Evolutionary conservation across 2,113 vertebrate genomes (phyloP).

Genomic region (Anguilla japonica): DNA sequence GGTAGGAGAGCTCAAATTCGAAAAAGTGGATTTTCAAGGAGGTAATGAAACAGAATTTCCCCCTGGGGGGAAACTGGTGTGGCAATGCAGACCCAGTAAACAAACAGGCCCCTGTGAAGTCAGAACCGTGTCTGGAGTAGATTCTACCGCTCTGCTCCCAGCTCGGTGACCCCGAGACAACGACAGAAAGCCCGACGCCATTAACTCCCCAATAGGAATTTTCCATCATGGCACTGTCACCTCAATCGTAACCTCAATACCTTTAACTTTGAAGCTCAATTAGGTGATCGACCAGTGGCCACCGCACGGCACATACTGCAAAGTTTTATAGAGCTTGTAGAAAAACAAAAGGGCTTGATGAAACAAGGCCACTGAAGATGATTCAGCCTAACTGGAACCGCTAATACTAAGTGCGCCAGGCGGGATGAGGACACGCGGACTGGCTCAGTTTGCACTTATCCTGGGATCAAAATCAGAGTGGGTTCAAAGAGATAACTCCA

Average conservation of each 20-base stretch:
- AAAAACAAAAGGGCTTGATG: not conserved
- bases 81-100: not conserved
- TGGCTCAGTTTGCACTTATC: not conserved
- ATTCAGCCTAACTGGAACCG: not conserved
- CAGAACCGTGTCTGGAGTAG: not conserved
- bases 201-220: constrained; percentile 16
- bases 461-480: not conserved
- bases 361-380: not conserved
- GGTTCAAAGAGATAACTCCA: not conserved
- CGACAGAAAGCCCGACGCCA: not conserved
- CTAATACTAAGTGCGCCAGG: not conserved
- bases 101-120: not conserved
- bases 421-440: not conserved
- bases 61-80: not conserved
- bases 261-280: constrained; percentile 11
- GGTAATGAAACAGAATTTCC: not conserved
- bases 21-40: not conserved
- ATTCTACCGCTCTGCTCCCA: not conserved
- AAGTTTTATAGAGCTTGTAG: not conserved
- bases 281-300: constrained; percentile 22
- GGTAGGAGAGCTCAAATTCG: not conserved
- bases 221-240: constrained; percentile 10
- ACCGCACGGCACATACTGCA: not conserved
- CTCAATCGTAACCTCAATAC: constrained; percentile 7
- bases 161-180: not conserved